Conservation (phyloP, 1,140 invertebrate genomes). For the Oreohelix idahoensis region DNA sequence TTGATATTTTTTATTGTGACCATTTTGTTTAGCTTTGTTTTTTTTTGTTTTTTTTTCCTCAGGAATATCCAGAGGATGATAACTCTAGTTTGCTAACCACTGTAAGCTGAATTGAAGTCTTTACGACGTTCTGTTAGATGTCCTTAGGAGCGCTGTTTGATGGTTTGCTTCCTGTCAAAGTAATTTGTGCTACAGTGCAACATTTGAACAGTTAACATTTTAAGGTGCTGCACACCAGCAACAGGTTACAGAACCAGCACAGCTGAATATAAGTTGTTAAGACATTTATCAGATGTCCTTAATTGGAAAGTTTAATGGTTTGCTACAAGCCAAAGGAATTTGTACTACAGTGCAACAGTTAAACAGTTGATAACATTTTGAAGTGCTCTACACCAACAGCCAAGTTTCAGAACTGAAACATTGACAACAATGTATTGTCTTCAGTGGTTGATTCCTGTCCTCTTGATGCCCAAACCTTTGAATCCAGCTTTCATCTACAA, state of each 20-base stretch:
- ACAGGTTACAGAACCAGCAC: neutral
- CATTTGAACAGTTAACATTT: neutral
- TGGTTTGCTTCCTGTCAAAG: neutral
- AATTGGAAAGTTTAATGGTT: neutral
- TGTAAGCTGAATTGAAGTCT: too few species aligned
- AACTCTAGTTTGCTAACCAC: too few species aligned
- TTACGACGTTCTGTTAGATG: neutral
- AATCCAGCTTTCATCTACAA: slow-evolving; percentile 95
- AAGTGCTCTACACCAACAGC: neutral
- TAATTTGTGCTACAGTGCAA: neutral
- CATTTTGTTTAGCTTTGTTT: too few species aligned
- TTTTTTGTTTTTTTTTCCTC: too few species aligned
- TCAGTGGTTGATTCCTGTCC: slow-evolving; percentile 96
- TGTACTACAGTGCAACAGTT: neutral
- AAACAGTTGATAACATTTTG: neutral
- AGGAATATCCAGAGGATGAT: too few species aligned
- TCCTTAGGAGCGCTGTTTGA: neutral
- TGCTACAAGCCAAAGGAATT: neutral
- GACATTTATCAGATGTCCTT: neutral
- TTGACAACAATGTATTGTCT: slow-evolving; percentile 91
- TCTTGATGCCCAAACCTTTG: slow-evolving; percentile 94
- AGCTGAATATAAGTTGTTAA: neutral
- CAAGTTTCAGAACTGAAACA: neutral
- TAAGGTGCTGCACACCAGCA: neutral
- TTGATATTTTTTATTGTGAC: too few species aligned